phyloP scores from a whole-genome alignment of 1,140 invertebrate species.

The Trachymyrmex cornetzi region DNA sequence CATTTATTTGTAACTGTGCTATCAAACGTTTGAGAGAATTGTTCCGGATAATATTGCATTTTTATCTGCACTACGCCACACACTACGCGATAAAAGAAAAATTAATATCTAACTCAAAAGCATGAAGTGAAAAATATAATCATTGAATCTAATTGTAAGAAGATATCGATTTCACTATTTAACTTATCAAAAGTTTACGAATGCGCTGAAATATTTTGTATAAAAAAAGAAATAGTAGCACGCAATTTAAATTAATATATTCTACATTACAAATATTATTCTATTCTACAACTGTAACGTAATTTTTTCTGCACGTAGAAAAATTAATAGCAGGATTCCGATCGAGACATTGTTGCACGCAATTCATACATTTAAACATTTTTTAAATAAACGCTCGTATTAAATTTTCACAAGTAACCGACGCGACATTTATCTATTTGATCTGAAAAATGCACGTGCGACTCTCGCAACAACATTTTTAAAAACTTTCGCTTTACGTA shows the following conservation, averaged over 20 bases:
- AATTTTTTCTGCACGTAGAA: background rate
- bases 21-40: background rate
- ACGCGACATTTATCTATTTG: conserved; percentile 33
- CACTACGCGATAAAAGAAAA: background rate
- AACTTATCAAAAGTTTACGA: background rate
- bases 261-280: background rate
- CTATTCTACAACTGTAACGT: no score
- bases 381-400: background rate
- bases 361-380: background rate
- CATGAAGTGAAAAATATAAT: background rate
- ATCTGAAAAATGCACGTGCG: conserved; percentile 13
- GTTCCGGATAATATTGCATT: background rate
- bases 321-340: background rate
- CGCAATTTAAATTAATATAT: background rate
- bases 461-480: background rate
- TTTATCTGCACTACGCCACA: background rate
- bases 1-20: background rate
- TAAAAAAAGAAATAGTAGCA: background rate
- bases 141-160: background rate
- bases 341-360: background rate
- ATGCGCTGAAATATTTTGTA: background rate
- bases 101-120: background rate
- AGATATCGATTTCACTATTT: background rate
- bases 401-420: background rate
- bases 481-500: conserved; percentile 42